Percentiles rank a stretch among this genome's conserved stretches.
Conservation (phyloP, 2,797 vertebrate species). For the Erithacus rubecula region DNA sequence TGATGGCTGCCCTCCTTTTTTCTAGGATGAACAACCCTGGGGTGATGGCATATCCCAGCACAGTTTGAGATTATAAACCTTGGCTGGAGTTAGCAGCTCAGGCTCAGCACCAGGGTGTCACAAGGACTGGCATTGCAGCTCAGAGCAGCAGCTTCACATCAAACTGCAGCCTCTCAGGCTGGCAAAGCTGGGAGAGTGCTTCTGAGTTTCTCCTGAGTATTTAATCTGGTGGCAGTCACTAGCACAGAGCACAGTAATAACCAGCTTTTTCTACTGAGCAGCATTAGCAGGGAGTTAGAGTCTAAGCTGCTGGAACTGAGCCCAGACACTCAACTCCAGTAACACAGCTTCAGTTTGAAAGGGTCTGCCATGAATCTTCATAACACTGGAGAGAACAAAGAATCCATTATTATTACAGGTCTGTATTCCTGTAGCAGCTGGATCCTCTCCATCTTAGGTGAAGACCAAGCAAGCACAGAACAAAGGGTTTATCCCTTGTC, state of each 20-base stretch:
- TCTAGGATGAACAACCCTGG: not conserved
- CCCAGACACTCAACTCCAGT: not conserved
- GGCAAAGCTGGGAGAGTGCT: not conserved
- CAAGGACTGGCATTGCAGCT: not conserved
- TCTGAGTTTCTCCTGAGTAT: not conserved
- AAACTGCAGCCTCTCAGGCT: not conserved
- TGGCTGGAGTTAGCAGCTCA: not conserved
- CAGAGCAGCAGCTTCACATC: not conserved
- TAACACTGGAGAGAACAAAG: not conserved
- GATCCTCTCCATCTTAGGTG: not conserved
- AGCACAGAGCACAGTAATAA: slow-evolving; percentile 29
- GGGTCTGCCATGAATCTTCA: not conserved
- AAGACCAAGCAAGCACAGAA: not conserved
- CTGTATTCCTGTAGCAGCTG: not conserved
- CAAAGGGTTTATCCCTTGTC: not conserved
- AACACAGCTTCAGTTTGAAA: not conserved
- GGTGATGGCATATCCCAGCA: not conserved
- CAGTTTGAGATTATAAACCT: not conserved
- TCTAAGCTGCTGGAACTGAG: slow-evolving; percentile 44
- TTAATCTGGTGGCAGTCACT: not conserved
- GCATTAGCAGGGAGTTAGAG: slow-evolving; percentile 16
- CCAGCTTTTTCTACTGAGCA: slow-evolving; percentile 34
- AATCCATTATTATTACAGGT: not conserved
- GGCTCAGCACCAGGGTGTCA: not conserved
- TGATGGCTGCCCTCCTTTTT: not conserved